These are phyloP conservation scores for Lota lota DNA, from an alignment of 2,113 vertebrate species.

Conservation along the genomic window DNA sequence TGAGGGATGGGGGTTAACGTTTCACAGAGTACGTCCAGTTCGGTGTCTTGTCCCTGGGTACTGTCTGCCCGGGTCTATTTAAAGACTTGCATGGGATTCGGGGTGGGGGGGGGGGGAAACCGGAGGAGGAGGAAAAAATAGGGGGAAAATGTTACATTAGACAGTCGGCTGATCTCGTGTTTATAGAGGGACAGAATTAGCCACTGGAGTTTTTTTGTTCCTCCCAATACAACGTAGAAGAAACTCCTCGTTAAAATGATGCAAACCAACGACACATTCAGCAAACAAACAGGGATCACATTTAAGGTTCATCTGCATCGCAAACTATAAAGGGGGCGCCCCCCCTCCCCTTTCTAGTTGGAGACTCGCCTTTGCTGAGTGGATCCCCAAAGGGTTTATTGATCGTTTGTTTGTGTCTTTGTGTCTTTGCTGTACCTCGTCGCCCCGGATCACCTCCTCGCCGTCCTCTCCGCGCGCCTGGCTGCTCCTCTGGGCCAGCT, in stretches of 20 bases:
- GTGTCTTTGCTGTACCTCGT: conserved; percentile 79
- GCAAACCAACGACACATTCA: too few species aligned
- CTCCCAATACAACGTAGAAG: conserved; percentile 24
- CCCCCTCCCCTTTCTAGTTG: too few species aligned
- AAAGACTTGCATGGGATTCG: conserved; percentile 63
- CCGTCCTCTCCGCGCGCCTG: conserved; percentile 77
- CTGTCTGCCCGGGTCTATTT: conserved; percentile 64
- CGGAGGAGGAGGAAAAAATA: conserved; percentile 47
- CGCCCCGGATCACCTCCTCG: conserved; percentile 79
- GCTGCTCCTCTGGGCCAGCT: conserved; percentile 77
- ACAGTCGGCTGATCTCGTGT: conserved; percentile 53
- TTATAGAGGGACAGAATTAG: conserved; percentile 69
- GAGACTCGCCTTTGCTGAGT: too few species aligned
- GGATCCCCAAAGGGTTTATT: too few species aligned
- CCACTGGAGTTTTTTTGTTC: conserved; percentile 14
- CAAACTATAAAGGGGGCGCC: too few species aligned
- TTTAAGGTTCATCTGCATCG: too few species aligned
- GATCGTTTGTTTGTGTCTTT: too few species aligned
- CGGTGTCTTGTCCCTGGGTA: conserved; percentile 55
- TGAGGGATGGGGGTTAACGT: conserved; percentile 36
- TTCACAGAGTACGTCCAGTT: conserved; percentile 37
- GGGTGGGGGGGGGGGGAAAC: conserved; percentile 41
- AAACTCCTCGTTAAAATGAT: too few species aligned
- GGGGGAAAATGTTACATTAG: conserved; percentile 50
- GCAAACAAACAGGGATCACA: too few species aligned